Evolutionary conservation across 2,888 invertebrate species (phyloP).

Genomic region (Marronus borbonicus): DNA sequence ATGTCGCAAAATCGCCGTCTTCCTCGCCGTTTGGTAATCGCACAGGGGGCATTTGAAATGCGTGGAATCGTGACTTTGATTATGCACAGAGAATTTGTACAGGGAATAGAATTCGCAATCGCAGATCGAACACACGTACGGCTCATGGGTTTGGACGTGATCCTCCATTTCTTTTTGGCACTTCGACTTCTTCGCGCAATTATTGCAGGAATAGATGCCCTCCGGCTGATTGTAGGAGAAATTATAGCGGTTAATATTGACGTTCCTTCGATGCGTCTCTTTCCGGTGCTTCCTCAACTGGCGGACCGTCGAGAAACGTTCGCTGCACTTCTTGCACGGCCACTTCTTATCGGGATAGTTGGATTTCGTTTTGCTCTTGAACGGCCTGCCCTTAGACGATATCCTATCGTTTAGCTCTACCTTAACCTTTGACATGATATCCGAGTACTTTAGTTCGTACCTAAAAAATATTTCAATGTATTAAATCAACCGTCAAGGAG

Average conservation of each 20-base stretch:
- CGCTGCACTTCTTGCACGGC: conserved; percentile 71
- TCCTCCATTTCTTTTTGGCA: conserved; percentile 60
- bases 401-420: conserved; percentile 19
- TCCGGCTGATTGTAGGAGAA: conserved; percentile 58
- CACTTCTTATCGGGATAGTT: conserved; percentile 65
- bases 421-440: neutral
- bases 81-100: conserved; percentile 63
- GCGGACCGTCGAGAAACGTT: conserved; percentile 71
- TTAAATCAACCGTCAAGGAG: neutral
- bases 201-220: conserved; percentile 61
- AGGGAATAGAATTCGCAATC: conserved; percentile 62
- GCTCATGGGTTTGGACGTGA: conserved; percentile 60
- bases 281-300: conserved; percentile 72
- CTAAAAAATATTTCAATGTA: conserved; percentile 36
- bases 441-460: conserved; percentile 29
- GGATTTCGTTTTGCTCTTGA: conserved; percentile 14
- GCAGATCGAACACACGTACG: conserved; percentile 70
- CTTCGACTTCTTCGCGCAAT: conserved; percentile 61
- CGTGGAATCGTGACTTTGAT: conserved; percentile 60
- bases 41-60: conserved; percentile 49
- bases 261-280: conserved; percentile 70
- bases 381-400: neutral
- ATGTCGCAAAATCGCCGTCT: conserved; percentile 61
- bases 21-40: conserved; percentile 54
- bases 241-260: conserved; percentile 38